Base-by-base conservation (phyloP, 2,113 vertebrate species). In the Cyprinodon variegatus region DNA sequence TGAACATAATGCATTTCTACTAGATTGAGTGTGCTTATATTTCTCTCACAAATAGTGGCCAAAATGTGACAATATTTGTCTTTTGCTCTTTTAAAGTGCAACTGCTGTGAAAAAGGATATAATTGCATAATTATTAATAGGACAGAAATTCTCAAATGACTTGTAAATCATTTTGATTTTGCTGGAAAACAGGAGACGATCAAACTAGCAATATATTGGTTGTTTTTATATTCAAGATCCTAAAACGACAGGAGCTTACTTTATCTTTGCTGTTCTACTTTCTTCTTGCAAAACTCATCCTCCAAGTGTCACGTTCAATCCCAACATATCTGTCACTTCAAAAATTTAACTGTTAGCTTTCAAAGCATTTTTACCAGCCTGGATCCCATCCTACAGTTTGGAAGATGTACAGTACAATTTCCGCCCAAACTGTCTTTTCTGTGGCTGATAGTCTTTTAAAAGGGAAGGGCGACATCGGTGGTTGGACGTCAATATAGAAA, bases 201-300 rank as follows among this genome's bases (percentile, higher is more conserved):
- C 39, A 72, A 61, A 45, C 12, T 29, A 20, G 43, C 20, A 43
- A n/a, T 41, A 43, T 65, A 22, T 65, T 43, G 7, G 20, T 65
- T 11, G 39, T 43, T 39, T 63, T 39, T 37, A 63, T 39, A 41
- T 15, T 17, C 20, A n/a, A 59, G 62, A 45, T 70, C 29, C 53
- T 62, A 11, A 66, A 61, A 77, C 71, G 78, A 78, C 46, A 67
- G 77, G 64, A 74, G 68, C 65, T 68, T 72, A 68, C 68, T 76
- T 65, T 63, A 68, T 69, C 70, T 38, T 81, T 74, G 45, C 61
- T 76, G 65, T 70, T 72, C 40, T 2, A 73, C 39, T 57, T 77
- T 70, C 61, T 65, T 60, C 65, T 76, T 39, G 79, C 80, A 89
- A 91, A 83, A 88, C 90, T 87, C 88, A 83, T 78, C 86, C 88